Evolutionary conservation across 2,888 invertebrate genomes (phyloP).

Genomic region (Hololepta plana): DNA sequence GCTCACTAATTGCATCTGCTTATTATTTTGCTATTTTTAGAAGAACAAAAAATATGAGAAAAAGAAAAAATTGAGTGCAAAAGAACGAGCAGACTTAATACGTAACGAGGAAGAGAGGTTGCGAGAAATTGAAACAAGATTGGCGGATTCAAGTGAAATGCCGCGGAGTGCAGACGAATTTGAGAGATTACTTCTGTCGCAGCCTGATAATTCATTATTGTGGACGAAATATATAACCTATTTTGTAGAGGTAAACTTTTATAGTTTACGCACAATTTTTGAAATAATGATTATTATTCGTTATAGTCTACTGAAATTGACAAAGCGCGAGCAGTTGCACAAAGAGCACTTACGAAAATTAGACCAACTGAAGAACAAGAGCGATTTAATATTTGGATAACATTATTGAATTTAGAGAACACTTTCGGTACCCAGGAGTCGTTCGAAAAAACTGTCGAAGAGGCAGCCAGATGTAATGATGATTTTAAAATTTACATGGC

Average conservation of each 20-base stretch:
- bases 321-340: slow-evolving; percentile 67
- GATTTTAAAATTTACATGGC: slow-evolving; percentile 56
- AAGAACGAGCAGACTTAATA: slow-evolving; percentile 45
- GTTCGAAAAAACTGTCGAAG: slow-evolving; percentile 53
- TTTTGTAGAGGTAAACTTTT: slow-evolving; percentile 46
- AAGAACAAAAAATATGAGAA: neutral
- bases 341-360: slow-evolving; percentile 65
- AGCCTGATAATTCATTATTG: slow-evolving; percentile 62
- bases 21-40: slow-evolving; percentile 3
- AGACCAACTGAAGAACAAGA: slow-evolving; percentile 67
- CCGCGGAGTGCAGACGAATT: slow-evolving; percentile 74
- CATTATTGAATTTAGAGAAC: slow-evolving; percentile 77
- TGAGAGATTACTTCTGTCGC: slow-evolving; percentile 60
- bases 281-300: slow-evolving; percentile 4
- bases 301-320: slow-evolving; percentile 66
- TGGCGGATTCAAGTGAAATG: slow-evolving; percentile 38
- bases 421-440: slow-evolving; percentile 64
- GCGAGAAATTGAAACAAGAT: slow-evolving; percentile 46
- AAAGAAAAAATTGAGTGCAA: slow-evolving; percentile 44
- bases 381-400: slow-evolving; percentile 78
- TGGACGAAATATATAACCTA: slow-evolving; percentile 89
- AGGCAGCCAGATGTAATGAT: slow-evolving; percentile 72
- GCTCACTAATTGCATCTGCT: slow-evolving; percentile 1
- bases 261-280: slow-evolving; percentile 2
- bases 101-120: slow-evolving; percentile 50